These are phyloP conservation scores for Manacus vitellinus DNA, from an alignment of 2,113 vertebrate species.

Conservation along the genomic window DNA sequence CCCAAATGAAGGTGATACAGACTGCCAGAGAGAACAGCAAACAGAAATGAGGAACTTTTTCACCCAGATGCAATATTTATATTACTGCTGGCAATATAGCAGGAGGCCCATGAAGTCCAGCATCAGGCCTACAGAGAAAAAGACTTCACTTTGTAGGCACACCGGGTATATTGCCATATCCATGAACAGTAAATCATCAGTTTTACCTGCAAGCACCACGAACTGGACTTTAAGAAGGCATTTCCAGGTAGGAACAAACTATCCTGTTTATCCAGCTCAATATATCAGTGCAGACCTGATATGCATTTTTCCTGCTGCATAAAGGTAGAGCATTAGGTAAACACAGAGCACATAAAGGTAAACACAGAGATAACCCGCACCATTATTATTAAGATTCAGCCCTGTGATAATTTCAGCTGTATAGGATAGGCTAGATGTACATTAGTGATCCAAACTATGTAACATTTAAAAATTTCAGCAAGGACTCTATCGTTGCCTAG, in stretches of 20 bases:
- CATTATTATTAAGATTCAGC: conserved; percentile 11
- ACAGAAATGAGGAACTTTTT: neutral
- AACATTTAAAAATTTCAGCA: conserved; percentile 5
- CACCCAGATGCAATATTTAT: neutral
- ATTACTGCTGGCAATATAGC: neutral
- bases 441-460: neutral
- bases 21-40: neutral
- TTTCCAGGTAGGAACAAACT: neutral
- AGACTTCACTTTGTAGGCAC: neutral
- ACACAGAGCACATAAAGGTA: too few relatives aligned
- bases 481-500: conserved; percentile 6
- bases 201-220: neutral
- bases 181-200: neutral
- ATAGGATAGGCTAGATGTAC: neutral
- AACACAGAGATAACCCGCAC: neutral
- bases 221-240: neutral
- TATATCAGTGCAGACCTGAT: neutral
- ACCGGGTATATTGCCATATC: neutral
- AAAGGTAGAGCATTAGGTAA: conserved; percentile 2
- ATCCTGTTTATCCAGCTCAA: conserved; percentile 11
- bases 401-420: neutral
- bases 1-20: neutral
- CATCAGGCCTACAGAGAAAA: neutral
- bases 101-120: neutral
- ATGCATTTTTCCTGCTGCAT: conserved; percentile 5